Conservation (phyloP, 2,888 invertebrate species). For the Drosophila falleni region DNA sequence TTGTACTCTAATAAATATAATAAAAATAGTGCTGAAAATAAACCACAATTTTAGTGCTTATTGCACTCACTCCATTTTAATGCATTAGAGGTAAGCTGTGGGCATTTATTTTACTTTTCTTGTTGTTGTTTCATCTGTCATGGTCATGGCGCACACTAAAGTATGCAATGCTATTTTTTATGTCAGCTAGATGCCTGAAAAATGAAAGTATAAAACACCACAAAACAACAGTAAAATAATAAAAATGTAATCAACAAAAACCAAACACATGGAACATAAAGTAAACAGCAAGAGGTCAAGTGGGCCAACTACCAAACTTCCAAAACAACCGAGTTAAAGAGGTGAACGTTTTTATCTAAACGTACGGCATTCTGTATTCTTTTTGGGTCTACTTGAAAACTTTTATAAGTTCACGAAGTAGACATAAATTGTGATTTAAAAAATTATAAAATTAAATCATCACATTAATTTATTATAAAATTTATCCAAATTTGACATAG, state of each 20-base stretch:
- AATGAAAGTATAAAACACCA: slow-evolving; percentile 33
- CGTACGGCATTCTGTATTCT: too few relatives aligned
- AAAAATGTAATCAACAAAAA: slow-evolving; percentile 65
- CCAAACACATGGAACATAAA: slow-evolving; percentile 60
- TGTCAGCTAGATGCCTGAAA: slow-evolving; percentile 25
- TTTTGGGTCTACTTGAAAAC: too few relatives aligned
- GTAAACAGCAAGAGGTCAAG: slow-evolving; percentile 49
- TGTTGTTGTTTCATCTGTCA: slow-evolving; percentile 6
- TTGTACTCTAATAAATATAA: slow-evolving; percentile 6
- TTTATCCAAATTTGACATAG: too few relatives aligned
- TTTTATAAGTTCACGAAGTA: too few relatives aligned
- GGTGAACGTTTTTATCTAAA: too few relatives aligned
- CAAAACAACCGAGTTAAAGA: slow-evolving; percentile 5
- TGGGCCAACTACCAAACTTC: slow-evolving; percentile 36
- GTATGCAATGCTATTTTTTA: slow-evolving; percentile 58
- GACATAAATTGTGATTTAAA: too few relatives aligned
- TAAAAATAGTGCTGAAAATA: slow-evolving; percentile 15
- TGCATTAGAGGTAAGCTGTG: slow-evolving; percentile 60
- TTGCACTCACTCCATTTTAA: slow-evolving; percentile 42
- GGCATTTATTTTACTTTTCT: slow-evolving; percentile 20
- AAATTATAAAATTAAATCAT: too few relatives aligned
- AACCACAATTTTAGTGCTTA: slow-evolving; percentile 50
- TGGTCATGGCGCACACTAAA: slow-evolving; percentile 45
- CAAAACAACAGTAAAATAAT: slow-evolving; percentile 68
- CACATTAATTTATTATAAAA: too few relatives aligned